Percentiles rank a stretch among this genome's conserved stretches.
phyloP scores from a whole-genome alignment of 2,113 vertebrate genomes.

The Damaliscus lunatus region DNA sequence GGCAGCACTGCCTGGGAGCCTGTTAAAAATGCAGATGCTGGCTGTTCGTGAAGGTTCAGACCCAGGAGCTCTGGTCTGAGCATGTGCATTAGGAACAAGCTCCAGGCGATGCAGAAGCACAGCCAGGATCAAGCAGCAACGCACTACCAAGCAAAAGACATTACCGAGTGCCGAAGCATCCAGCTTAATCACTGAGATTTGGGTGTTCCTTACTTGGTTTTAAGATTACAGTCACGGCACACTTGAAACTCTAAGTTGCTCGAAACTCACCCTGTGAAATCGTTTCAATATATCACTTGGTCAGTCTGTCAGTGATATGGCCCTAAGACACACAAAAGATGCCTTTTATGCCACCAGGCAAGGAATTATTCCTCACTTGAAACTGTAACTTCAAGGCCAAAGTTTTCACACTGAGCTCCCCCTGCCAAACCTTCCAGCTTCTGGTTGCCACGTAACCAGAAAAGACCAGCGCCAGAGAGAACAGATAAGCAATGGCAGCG shows the following conservation, averaged over 20 bases:
- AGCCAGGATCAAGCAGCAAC: not conserved
- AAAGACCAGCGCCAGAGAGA: not conserved
- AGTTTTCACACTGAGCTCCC: not conserved
- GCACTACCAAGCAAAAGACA: not conserved
- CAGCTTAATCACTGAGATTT: not conserved
- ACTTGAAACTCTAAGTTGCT: not conserved
- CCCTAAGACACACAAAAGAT: conserved; percentile 6
- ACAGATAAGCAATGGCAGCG: not conserved
- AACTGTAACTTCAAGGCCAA: conserved; percentile 54
- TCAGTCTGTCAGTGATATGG: not conserved
- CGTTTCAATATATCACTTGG: not conserved
- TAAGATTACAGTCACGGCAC: not conserved
- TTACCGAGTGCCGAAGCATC: not conserved
- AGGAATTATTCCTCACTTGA: conserved; percentile 42
- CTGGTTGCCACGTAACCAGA: conserved; percentile 12
- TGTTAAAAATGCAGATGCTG: not conserved
- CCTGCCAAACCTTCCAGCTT: not conserved
- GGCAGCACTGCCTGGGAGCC: not conserved
- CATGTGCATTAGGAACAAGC: not conserved
- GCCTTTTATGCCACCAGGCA: conserved; percentile 18
- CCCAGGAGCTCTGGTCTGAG: not conserved
- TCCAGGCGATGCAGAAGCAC: not conserved
- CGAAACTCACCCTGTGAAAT: not conserved
- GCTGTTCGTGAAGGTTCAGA: not conserved
- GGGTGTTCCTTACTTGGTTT: not conserved